Base-by-base conservation (phyloP, 2,113 vertebrate genomes). In the Xerus inauris region DNA sequence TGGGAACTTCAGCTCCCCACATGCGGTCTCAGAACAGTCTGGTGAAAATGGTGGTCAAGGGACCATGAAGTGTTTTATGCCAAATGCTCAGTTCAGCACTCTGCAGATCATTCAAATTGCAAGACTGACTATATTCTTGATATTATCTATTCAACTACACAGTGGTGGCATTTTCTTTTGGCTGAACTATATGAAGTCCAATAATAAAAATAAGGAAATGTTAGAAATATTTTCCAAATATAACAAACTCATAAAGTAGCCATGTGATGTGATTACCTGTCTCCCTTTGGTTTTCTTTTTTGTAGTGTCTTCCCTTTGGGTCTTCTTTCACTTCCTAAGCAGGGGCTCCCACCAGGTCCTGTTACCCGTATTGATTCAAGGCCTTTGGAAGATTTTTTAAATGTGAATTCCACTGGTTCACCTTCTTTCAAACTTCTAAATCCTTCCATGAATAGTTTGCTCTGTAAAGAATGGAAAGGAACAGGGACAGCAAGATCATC, bases 401-500 rank as follows among this genome's bases (percentile, higher is more conserved):
- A 99, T 97, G 99, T 99, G 99, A 99, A 99, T 98, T 99, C 99
- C 98, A 99, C 99, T 98, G 99, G 99, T 99, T 99, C 99, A 97
- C 99, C 99, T 99, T 99, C 99, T 99, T 99, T 99, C 98, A 99
- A 98, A 98, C 99, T 99, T 99, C 99, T 99, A 99, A 99, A 99
- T 98, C 99, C 99, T 98, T 99, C 99, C 99, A 99, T 99, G 99
- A 99, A 99, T 98, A 99, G 99, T 98, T 99, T 99, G 98, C 99
- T 99, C 99, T 99, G 98, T 97, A 96, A 98, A 98, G 22, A 98
- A 77, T 79, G 65, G 35, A 9, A 71, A 32, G 26, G 13, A 72
- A 32, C 20, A 59, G 32, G 85, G 42, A 97, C 28, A 97, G 95
- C 98, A 93, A 91, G 94, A 92, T 97, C 30, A 97, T 91, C 92